Conservation (phyloP, 2,888 invertebrate genomes). For the Strigamia maritima region DNA sequence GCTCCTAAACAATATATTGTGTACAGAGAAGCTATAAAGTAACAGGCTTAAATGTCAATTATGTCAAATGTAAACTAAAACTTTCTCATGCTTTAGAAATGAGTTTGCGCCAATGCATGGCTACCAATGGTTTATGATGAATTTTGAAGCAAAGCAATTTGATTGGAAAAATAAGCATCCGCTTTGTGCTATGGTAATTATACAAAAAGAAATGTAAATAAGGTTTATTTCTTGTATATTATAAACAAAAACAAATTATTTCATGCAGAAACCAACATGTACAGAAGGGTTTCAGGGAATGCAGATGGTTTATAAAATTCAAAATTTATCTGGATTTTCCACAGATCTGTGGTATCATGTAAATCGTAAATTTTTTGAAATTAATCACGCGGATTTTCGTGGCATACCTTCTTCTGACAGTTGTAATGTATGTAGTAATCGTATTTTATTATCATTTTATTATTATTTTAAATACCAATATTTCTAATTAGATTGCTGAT, state of each 20-base stretch:
- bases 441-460: too few relatives aligned
- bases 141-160: background rate
- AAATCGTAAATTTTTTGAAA: background rate
- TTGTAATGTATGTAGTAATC: background rate
- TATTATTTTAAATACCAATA: too few relatives aligned
- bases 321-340: background rate
- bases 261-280: background rate
- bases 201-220: too few relatives aligned
- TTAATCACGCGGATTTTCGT: background rate
- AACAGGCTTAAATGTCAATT: background rate
- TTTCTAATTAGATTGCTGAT: background rate
- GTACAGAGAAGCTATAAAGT: background rate
- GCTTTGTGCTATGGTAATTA: background rate
- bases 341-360: background rate
- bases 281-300: background rate
- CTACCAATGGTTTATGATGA: background rate
- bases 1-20: background rate
- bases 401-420: background rate
- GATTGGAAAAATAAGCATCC: constrained; percentile 3
- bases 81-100: background rate
- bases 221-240: too few relatives aligned
- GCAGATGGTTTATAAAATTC: background rate
- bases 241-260: background rate
- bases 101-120: background rate
- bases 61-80: background rate